Percentiles rank a stretch among this genome's conserved stretches.
phyloP scores from a whole-genome alignment of 2,888 invertebrate genomes.

The Rhagonycha lutea region DNA sequence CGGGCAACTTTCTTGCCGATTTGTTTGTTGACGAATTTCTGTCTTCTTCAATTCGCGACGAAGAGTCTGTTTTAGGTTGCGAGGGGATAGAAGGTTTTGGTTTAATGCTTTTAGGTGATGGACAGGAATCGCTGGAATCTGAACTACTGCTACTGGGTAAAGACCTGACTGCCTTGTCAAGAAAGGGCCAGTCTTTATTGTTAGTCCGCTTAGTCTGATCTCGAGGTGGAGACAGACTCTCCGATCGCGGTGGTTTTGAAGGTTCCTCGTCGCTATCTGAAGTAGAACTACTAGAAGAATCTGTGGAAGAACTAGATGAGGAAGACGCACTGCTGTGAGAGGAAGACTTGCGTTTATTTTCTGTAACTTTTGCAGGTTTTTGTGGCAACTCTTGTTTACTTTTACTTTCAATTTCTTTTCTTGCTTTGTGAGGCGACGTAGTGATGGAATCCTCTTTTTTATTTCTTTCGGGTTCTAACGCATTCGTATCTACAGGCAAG shows the following conservation, averaged over 20 bases:
- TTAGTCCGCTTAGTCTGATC: conserved; percentile 51
- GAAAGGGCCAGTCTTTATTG: conserved; percentile 76
- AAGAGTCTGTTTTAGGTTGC: conserved; percentile 37
- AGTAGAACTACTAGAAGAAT: conserved; percentile 59
- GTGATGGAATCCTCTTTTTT: conserved; percentile 40
- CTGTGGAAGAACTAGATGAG: conserved; percentile 55
- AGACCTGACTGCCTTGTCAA: conserved; percentile 76
- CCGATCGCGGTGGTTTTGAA: conserved; percentile 46
- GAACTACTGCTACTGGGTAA: conserved; percentile 67
- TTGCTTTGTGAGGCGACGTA: conserved; percentile 32
- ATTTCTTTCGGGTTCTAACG: conserved; percentile 35
- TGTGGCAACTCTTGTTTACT: conserved; percentile 35
- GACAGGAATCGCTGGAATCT: conserved; percentile 59
- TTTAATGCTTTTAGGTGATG: conserved; percentile 32
- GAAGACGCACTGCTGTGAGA: conserved; percentile 63
- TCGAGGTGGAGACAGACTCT: conserved; percentile 44
- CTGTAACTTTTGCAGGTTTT: conserved; percentile 47
- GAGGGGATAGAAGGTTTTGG: conserved; percentile 30
- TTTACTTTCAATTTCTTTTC: conserved; percentile 36
- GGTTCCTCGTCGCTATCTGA: conserved; percentile 63
- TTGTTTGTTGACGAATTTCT: conserved; percentile 31
- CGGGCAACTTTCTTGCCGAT: conserved; percentile 32
- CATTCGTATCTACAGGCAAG: conserved; percentile 46
- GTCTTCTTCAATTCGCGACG: conserved; percentile 27
- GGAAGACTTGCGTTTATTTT: conserved; percentile 58